Evolutionary conservation across 2,113 vertebrate species (phyloP).

Genomic region (Ondatra zibethicus): DNA sequence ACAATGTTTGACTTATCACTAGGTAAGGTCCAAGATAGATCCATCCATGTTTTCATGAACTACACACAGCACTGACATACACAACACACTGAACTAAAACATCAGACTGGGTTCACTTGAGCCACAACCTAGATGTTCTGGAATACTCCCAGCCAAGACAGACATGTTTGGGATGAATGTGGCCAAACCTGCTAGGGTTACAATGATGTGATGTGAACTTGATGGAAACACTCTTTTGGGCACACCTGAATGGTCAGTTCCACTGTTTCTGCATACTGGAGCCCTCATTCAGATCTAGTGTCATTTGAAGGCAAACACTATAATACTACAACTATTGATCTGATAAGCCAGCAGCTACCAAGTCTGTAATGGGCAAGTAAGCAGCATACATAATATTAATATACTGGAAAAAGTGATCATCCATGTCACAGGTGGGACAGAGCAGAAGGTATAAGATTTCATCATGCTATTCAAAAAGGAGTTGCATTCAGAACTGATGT

Average conservation of each 20-base stretch:
- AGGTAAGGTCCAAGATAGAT: neutral
- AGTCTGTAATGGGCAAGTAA: no score
- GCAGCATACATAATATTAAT: neutral
- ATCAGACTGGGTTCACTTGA: neutral
- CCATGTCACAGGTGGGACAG: no score
- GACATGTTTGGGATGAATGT: neutral
- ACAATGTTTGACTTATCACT: neutral
- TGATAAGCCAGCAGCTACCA: neutral
- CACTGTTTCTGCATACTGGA: neutral
- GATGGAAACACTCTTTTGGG: neutral
- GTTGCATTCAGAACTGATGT: neutral
- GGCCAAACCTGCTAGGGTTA: neutral
- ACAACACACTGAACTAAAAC: neutral
- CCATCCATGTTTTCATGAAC: neutral
- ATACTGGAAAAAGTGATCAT: neutral
- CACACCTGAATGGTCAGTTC: neutral
- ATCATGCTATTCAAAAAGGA: neutral
- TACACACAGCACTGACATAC: neutral
- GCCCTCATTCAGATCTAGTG: neutral
- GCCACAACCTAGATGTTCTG: neutral
- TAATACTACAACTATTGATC: neutral
- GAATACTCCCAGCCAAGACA: neutral
- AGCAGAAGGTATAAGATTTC: neutral
- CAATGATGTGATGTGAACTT: neutral
- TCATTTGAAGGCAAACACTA: neutral